Base-by-base conservation (phyloP, 2,113 vertebrate genomes). In the Trochalopteron elliotii region DNA sequence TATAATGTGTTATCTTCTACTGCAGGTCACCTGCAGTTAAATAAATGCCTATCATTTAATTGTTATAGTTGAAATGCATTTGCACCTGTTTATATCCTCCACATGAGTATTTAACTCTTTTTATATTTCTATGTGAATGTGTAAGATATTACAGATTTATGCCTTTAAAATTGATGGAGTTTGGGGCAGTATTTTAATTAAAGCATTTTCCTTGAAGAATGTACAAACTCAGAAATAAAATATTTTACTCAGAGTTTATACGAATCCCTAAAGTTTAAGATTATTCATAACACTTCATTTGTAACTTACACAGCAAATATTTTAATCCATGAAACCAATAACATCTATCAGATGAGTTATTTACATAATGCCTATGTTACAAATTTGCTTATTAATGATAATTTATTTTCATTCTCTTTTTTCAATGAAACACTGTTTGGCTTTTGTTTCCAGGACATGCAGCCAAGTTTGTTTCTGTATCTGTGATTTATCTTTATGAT, bases 21-120 rank as follows among this genome's bases (percentile, higher is more conserved):
- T 89, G 59, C 6, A 55, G 55, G 31, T 94, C 81, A 94, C 52
- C 31, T 89, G 47, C n/a, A 67, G 52, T 95, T 96, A 94, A 91
- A 93, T 42, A 52, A 49, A 94, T 89, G 27, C 8, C 9, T 84
- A 93, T 74, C 9, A 60, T 86, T 94, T 95, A 94, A 93, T 83
- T 92, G n/a, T 42, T 89, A 1, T 28, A 89, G 85, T 95, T 94
- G 59, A 96, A 96, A 87, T 33, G 28, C 42, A 60, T 70, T 61
- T 95, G 5, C n/a, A 55, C 13, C 35, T 90, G 6, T 33, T 72
- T 86, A 27, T 57, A 35, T 61, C 30, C 22, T 71, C 42, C 33
- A 37, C 12, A 40, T 10, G 28, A 80, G 15, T 57, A 53, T 90
- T 90, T 89, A 18, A 82, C 9, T 20, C 23, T 80, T 20, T 74